phyloP scores from a whole-genome alignment of 2,888 invertebrate genomes.

The Drosophila affinis region DNA sequence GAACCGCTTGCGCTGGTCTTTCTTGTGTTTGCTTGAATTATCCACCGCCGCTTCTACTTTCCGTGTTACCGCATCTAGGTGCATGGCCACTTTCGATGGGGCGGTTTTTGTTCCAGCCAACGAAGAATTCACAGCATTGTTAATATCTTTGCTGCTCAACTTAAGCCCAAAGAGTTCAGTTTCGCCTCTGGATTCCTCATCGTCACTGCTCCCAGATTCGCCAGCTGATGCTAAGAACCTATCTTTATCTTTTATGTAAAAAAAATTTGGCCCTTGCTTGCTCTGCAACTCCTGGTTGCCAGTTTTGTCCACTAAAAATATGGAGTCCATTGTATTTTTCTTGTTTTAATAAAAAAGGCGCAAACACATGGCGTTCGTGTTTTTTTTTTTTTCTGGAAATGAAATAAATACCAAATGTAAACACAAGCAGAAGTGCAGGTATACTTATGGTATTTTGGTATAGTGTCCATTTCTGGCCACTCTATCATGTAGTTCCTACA shows the following conservation, averaged over 20 bases:
- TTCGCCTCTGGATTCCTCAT: conserved; percentile 34
- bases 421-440: background rate
- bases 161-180: conserved; percentile 67
- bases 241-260: background rate
- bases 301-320: background rate
- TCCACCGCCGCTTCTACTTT: conserved; percentile 63
- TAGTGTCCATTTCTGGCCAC: too few species aligned
- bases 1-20: conserved; percentile 39
- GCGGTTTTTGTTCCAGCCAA: conserved; percentile 39
- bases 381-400: background rate
- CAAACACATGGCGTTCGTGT: background rate
- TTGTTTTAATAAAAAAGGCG: background rate
- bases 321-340: background rate
- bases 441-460: background rate
- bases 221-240: background rate
- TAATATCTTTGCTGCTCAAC: conserved; percentile 47
- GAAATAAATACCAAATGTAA: background rate
- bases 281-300: background rate
- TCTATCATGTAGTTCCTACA: too few species aligned
- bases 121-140: conserved; percentile 64
- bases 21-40: conserved; percentile 39
- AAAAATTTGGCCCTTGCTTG: background rate
- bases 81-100: conserved; percentile 47
- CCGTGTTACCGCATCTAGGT: conserved; percentile 58
- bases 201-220: background rate